Base-by-base conservation (phyloP, 2,888 invertebrate species). In the Mimas tiliae region DNA sequence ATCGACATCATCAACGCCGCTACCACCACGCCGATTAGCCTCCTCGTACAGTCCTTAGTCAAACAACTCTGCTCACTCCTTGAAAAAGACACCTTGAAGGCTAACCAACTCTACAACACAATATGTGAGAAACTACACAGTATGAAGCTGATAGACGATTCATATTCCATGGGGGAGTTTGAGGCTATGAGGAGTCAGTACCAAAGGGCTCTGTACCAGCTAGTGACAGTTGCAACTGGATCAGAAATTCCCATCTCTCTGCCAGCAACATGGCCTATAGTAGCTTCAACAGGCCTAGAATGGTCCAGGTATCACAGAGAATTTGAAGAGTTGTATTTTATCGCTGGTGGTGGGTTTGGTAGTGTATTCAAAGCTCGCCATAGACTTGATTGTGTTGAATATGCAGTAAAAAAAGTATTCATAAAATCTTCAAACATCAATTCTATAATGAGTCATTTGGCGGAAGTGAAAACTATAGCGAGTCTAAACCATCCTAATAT, bases 381-480 rank as follows among this genome's bases (percentile, higher is more conserved):
- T 81, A 95, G 96, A 78, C 84, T 97, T 6, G 97, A 97, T 80
- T 96, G 96, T 7, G 95, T 95, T 1, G 95, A 96, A 76, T 97
- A 97, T 90, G 97, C 97, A 0, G 94, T 97, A 0, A 97, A 97
- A 84, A 97, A 97, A 83, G 96, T 96, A 50, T 91, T 89, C 69
- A 96, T 96, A 45, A 94, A 95, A 72, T 95, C 96, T 0, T 94
- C 94, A 9, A 95, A 95, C 73, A 94, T 96, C 0, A 91, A 95
- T 68, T 94, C 95, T 0, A 95, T 96, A 19, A 93, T 95, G 86
- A 94, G 93, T 55, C 96, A 96, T 87, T 88, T 97, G 52, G 93
- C 95, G 3, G 97, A 97, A 94, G 97, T 97, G 0, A 96, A 97
- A 88, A 96, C 96, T 1, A 94, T 97, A 72, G 97, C 97, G 0